Evolutionary conservation across 2,113 vertebrate genomes (phyloP).

Genomic region (Hymenochirus boettgeri): DNA sequence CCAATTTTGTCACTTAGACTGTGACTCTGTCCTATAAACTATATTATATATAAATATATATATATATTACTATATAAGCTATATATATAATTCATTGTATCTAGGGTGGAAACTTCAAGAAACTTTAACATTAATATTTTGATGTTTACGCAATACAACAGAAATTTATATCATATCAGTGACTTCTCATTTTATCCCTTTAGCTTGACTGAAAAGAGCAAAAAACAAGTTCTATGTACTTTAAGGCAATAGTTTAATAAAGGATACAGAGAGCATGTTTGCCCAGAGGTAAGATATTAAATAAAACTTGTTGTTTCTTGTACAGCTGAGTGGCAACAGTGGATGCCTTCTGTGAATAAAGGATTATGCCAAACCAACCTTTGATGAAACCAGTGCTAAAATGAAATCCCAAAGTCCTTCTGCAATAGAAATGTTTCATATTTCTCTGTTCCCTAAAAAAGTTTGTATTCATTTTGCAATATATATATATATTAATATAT

Average conservation of each 20-base stretch:
- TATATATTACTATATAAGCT: too few species aligned
- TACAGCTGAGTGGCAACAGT: neutral
- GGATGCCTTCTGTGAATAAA: constrained; percentile 12
- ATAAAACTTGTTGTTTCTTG: constrained; percentile 2
- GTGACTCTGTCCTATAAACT: too few species aligned
- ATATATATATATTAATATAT: too few species aligned
- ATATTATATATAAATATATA: too few species aligned
- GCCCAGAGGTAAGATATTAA: constrained; percentile 6
- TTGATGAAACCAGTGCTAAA: constrained; percentile 15
- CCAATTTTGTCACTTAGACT: too few species aligned
- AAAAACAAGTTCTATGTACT: neutral
- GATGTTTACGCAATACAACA: too few species aligned
- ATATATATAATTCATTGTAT: too few species aligned
- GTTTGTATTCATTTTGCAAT: constrained; percentile 29
- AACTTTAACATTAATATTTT: too few species aligned
- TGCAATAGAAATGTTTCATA: constrained; percentile 26
- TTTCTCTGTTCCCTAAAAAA: constrained; percentile 26
- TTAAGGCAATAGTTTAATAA: constrained; percentile 1
- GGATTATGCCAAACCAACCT: constrained; percentile 9
- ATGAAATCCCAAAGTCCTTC: constrained; percentile 29
- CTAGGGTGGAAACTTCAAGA: too few species aligned
- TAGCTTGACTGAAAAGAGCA: neutral
- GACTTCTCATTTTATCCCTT: neutral
- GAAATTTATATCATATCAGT: neutral
- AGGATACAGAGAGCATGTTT: constrained; percentile 8